Conservation (phyloP, 2,113 vertebrate genomes). For the Rhinoderma darwinii region DNA sequence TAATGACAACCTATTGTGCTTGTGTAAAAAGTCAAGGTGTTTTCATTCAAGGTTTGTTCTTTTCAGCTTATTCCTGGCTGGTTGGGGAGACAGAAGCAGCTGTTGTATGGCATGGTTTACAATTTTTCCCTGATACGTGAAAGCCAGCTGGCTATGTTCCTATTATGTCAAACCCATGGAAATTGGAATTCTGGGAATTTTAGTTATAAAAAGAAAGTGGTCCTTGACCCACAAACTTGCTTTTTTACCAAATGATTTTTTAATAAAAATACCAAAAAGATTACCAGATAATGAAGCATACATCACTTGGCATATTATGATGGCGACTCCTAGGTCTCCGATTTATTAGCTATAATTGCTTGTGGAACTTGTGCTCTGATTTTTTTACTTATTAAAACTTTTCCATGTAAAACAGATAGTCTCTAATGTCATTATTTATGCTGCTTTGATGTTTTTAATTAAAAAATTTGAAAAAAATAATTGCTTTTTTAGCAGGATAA, state of each 20-base stretch:
- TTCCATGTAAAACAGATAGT: no score
- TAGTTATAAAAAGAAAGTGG: conserved; percentile 64
- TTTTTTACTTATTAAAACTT: background rate
- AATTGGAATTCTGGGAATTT: conserved; percentile 67
- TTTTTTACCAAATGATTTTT: conserved; percentile 56
- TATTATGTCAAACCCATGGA: conserved; percentile 70
- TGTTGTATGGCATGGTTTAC: conserved; percentile 74
- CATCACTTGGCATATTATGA: background rate
- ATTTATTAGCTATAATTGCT: background rate
- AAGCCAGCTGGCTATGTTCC: conserved; percentile 76
- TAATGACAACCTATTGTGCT: conserved; percentile 83
- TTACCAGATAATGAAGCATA: background rate
- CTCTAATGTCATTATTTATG: no score
- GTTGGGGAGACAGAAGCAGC: conserved; percentile 77
- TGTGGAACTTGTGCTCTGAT: background rate
- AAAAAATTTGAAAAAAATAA: no score
- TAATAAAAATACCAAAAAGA: conserved; percentile 8
- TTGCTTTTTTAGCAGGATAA: no score
- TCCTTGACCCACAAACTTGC: conserved; percentile 65
- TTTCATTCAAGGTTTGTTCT: conserved; percentile 82
- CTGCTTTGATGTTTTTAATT: no score
- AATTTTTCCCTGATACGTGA: conserved; percentile 71
- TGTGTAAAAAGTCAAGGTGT: conserved; percentile 80
- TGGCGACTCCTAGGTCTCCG: background rate
- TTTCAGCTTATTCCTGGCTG: conserved; percentile 77